A percentile compares a stretch with the other conserved stretches of the same genome.
Evolutionary conservation across 2,797 vertebrate species (phyloP).

Genomic region (Falco columbarius): DNA sequence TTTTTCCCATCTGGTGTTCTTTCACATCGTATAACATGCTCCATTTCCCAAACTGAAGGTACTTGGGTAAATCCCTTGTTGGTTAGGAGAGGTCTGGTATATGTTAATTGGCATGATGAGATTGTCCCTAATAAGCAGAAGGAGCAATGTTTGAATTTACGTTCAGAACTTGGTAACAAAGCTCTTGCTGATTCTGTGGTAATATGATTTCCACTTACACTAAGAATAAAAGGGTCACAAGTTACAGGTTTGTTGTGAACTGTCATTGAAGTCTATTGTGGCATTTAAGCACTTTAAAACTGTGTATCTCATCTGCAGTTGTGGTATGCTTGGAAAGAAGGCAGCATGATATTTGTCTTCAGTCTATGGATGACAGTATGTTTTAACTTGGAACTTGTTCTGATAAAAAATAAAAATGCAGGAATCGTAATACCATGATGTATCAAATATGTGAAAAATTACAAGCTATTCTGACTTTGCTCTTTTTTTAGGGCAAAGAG

Average conservation of each 20-base stretch:
- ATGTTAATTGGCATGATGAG: neutral
- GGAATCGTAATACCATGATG: neutral
- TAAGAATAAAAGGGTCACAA: neutral
- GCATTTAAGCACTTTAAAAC: neutral
- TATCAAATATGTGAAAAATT: neutral
- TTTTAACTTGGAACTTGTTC: neutral
- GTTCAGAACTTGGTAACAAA: neutral
- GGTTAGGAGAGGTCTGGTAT: neutral
- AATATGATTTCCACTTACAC: neutral
- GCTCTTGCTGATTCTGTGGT: neutral
- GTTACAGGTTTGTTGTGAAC: neutral
- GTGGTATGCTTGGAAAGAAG: neutral
- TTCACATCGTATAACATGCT: neutral
- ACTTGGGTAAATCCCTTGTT: neutral
- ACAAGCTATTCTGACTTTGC: neutral
- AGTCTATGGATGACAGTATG: neutral
- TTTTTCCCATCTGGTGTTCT: neutral
- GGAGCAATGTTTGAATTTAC: neutral
- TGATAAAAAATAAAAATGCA: neutral
- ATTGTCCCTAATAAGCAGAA: neutral
- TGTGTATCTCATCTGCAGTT: neutral
- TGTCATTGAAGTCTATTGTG: neutral
- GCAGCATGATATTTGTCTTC: neutral
- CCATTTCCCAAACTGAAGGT: constrained; percentile 16
- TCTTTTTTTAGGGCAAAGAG: neutral